Conservation (phyloP, 2,113 vertebrate species). For the Seriola dumerili region DNA sequence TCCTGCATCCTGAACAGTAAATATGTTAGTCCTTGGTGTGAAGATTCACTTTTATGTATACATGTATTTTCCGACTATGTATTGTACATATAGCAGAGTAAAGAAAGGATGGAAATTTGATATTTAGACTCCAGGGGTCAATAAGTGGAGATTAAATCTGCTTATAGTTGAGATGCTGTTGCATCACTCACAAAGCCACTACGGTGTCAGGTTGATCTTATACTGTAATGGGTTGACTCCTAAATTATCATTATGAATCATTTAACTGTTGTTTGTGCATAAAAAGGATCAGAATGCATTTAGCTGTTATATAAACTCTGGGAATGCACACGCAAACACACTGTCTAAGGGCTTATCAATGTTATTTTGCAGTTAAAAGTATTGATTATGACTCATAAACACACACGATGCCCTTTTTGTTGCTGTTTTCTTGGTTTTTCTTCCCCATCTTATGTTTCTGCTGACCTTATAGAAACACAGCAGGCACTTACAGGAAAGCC, state of each 20-base stretch:
- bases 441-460: conserved; percentile 71
- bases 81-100: not conserved
- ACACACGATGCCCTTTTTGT: conserved; percentile 48
- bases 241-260: conserved; percentile 29
- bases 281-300: not conserved
- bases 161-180: conserved; percentile 27
- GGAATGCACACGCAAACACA: not conserved
- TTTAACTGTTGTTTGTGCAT: conserved; percentile 24
- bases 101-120: not conserved
- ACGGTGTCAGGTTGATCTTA: conserved; percentile 34
- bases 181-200: not conserved
- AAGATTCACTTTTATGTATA: not conserved
- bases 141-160: conserved; percentile 35
- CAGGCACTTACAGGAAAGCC: conserved; percentile 73
- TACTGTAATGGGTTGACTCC: conserved; percentile 32
- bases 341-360: conserved; percentile 22
- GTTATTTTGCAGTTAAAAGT: conserved; percentile 55
- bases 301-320: conserved; percentile 3
- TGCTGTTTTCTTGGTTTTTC: conserved; percentile 55
- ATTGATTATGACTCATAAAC: conserved; percentile 76
- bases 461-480: conserved; percentile 69
- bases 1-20: not conserved
- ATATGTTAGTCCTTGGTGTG: not conserved
- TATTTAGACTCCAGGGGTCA: conserved; percentile 7
- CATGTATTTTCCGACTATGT: not conserved